phyloP scores from a whole-genome alignment of 2,113 vertebrate genomes.

The Delphinapterus leucas region DNA sequence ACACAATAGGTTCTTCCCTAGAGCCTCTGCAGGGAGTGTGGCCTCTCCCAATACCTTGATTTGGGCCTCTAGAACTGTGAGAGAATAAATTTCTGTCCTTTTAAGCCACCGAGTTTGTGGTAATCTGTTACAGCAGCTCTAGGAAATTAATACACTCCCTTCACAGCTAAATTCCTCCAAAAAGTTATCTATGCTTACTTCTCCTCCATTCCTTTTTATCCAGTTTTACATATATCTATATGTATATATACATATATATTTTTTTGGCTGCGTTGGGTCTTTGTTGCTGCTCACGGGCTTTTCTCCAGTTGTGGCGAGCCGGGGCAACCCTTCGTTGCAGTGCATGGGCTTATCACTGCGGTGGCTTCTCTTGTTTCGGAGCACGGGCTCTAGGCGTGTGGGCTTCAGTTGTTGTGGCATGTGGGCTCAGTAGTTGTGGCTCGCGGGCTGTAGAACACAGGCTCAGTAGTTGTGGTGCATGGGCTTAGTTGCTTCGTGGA shows the following conservation, averaged over 20 bases:
- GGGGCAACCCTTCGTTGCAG: background rate
- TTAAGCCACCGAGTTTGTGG: background rate
- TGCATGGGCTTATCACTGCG: rapidly evolving
- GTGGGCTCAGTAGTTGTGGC: background rate
- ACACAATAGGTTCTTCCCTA: background rate
- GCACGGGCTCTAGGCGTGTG: background rate
- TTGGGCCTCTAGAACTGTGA: background rate
- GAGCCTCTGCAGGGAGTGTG: background rate
- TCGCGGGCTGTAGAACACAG: no score
- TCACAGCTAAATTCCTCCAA: background rate
- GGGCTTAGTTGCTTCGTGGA: background rate
- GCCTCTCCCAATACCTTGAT: background rate
- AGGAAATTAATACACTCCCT: background rate
- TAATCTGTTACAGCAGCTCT: background rate
- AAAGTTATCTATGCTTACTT: background rate
- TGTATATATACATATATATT: background rate
- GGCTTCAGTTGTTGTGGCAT: rapidly evolving
- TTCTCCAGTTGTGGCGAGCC: background rate
- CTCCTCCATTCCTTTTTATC: background rate
- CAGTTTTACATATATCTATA: background rate
- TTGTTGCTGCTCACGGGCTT: background rate
- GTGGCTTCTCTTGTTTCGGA: background rate
- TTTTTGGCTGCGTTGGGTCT: background rate
- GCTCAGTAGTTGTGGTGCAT: no score
- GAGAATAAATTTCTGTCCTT: background rate